Conservation (phyloP, 2,113 vertebrate genomes). For the Platanista minor region DNA sequence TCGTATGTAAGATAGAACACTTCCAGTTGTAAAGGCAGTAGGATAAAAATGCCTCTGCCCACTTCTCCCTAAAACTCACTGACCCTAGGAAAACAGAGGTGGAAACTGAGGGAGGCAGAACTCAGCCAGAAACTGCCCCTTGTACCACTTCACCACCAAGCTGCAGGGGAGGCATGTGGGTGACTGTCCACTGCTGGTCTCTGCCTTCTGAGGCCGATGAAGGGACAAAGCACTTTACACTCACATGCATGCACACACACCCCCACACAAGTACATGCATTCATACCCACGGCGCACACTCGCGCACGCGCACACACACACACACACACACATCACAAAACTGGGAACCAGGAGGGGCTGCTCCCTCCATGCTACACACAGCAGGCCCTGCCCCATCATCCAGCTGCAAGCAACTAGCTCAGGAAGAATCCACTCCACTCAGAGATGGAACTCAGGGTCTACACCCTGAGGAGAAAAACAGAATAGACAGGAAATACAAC, state of each 20-base stretch:
- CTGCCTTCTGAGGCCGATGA: not conserved
- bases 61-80: not conserved
- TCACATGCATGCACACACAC: accelerated
- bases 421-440: not conserved
- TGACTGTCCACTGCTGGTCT: not conserved
- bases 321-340: too few relatives aligned
- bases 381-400: not conserved
- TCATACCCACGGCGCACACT: not conserved
- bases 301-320: not conserved
- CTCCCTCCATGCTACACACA: not conserved
- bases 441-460: not conserved
- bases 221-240: not conserved
- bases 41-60: not conserved
- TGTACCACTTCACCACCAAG: too few relatives aligned
- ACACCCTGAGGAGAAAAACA: not conserved
- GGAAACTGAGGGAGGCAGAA: not conserved
- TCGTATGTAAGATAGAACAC: not conserved
- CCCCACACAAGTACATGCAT: not conserved
- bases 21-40: not conserved
- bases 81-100: not conserved
- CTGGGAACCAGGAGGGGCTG: not conserved
- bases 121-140: not conserved
- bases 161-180: not conserved
- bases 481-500: not conserved
- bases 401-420: not conserved